Evolutionary conservation across 2,888 invertebrate genomes (phyloP), one percentile per base, ranked within the genome.

Genomic region (Apotomis betuletana): DNA sequence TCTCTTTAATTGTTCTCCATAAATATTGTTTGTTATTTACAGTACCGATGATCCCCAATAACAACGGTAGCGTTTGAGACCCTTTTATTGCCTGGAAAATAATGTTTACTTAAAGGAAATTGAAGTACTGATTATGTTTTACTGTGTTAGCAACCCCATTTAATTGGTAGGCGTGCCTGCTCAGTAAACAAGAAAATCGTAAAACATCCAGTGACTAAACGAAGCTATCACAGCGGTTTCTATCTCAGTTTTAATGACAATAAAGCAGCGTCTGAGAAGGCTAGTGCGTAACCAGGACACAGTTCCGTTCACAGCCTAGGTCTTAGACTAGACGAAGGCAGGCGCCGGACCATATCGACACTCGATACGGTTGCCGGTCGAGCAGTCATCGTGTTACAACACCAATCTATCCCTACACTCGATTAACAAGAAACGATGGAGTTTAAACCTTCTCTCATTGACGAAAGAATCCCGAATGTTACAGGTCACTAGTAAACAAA

Each of bases 291-390:
- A 85, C 78, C 85, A 84, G 86, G 86, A 85, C 83, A 80, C 83
- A 83, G 85, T 81, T 87, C 84, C 81, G 84, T 86, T 87, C 84
- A 85, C 87, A 84, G 64, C 68, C 70, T 73, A 68, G 68, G 72
- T 68, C 67, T 54, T n/a, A 67, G 70, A 49, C 70, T 67, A 72
- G 72, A 71, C 71, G 74, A 71, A 77, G 75, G 76, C 71, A 77
- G 74, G 82, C 85, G 82, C 76, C 79, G 84, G 82, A 84, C 85
- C 88, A 87, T 86, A 89, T 90, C 90, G 90, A 80, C 77, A 87
- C 83, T 80, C 82, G 91, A 90, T 85, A 89, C 87, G 87, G 83
- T 83, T 77, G 83, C 78, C 83, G 87, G 84, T 84, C 85, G 80
- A 80, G 75, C 78, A 77, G 77, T 88, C 87, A 84, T 90, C 88